Percentiles rank a stretch among this genome's conserved stretches.
These are phyloP conservation scores for Acleris cristana DNA, from an alignment of 2,888 invertebrate genomes.

Conservation along the genomic window DNA sequence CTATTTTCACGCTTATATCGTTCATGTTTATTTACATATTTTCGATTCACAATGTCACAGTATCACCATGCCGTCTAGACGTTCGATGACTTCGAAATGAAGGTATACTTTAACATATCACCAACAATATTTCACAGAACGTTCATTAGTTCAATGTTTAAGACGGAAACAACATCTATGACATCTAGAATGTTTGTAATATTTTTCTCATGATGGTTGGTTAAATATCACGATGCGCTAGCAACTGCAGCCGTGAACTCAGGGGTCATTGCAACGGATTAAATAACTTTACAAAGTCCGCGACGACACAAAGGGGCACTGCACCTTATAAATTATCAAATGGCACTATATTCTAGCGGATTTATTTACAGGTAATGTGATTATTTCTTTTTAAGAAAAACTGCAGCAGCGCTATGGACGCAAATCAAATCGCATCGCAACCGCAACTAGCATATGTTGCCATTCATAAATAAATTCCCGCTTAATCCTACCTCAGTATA, in stretches of 20 bases:
- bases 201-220: constrained; percentile 70
- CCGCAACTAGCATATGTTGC: constrained; percentile 61
- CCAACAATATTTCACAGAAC: constrained; percentile 5
- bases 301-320: constrained; percentile 42
- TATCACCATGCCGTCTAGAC: constrained; percentile 72
- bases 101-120: constrained; percentile 57
- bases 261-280: constrained; percentile 66
- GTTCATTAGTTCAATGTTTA: constrained; percentile 7
- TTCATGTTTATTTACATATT: constrained; percentile 84
- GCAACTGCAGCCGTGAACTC: constrained; percentile 73
- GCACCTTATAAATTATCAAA: constrained; percentile 41
- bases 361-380: constrained; percentile 1
- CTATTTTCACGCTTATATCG: constrained; percentile 78
- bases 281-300: constrained; percentile 44
- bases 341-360: constrained; percentile 1
- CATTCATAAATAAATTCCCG: constrained; percentile 22
- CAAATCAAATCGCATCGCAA: constrained; percentile 64
- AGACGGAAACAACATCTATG: constrained; percentile 47
- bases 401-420: constrained; percentile 63
- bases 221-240: constrained; percentile 69
- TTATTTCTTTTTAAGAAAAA: constrained; percentile 40
- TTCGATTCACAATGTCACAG: constrained; percentile 73
- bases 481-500: background rate
- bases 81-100: constrained; percentile 72
- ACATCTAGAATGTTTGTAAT: constrained; percentile 59